Evolutionary conservation across 2,888 invertebrate genomes (phyloP).

Genomic region (Agonopterix subpropinquella): DNA sequence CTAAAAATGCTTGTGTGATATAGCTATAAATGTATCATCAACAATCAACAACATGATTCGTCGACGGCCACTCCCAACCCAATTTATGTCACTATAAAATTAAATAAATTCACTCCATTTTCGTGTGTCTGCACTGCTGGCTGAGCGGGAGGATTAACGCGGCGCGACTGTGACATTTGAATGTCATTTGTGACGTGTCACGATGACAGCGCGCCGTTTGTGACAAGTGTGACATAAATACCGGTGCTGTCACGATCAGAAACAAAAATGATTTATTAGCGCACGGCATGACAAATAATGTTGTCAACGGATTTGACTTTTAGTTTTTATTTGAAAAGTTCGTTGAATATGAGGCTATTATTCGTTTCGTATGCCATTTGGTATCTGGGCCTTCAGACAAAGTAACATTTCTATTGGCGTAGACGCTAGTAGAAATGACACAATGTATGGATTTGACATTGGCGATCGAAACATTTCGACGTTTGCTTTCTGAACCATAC

Average conservation of each 20-base stretch:
- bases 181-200: constrained; percentile 17
- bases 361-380: too few species aligned
- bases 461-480: too few species aligned
- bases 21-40: too few species aligned
- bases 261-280: not conserved
- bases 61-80: constrained; percentile 21
- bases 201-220: constrained; percentile 1
- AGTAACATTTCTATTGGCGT: too few species aligned
- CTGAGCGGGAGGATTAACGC: constrained; percentile 5
- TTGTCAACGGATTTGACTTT: not conserved
- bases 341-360: too few species aligned
- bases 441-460: too few species aligned
- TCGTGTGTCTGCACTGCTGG: constrained; percentile 2
- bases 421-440: too few species aligned
- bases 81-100: constrained; percentile 32
- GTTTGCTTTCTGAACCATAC: too few species aligned
- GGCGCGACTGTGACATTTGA: constrained; percentile 19
- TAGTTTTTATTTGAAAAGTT: not conserved
- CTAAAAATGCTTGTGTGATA: too few species aligned
- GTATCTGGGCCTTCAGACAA: too few species aligned
- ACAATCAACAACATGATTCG: constrained; percentile 7
- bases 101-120: constrained; percentile 21
- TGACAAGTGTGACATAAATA: constrained; percentile 17
- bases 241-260: constrained; percentile 8
- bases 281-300: not conserved